Evolutionary conservation across 2,797 vertebrate species (phyloP).

Genomic region (Galaxias olidus): DNA sequence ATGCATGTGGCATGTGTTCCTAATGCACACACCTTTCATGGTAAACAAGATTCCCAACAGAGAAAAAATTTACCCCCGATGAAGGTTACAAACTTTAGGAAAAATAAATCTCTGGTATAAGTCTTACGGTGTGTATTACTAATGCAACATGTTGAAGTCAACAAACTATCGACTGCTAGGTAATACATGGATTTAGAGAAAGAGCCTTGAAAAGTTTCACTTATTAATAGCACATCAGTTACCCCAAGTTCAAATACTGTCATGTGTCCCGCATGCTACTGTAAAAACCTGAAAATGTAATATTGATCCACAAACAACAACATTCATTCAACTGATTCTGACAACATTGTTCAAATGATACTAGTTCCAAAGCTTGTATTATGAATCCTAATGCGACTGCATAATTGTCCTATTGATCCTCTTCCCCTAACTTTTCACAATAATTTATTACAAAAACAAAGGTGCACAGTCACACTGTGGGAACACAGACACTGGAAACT

Average conservation of each 20-base stretch:
- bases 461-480: constrained; percentile 40
- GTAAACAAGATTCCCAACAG: no score
- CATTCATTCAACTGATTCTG: constrained; percentile 67
- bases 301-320: constrained; percentile 60
- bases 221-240: constrained; percentile 7
- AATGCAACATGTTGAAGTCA: no score
- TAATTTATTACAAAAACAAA: constrained; percentile 70
- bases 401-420: constrained; percentile 70
- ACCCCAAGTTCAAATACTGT: constrained; percentile 1
- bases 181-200: no score
- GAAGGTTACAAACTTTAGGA: no score
- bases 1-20: no score
- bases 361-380: constrained; percentile 61
- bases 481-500: constrained; percentile 21
- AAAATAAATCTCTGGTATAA: no score
- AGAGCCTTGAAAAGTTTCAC: background rate
- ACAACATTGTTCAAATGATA: constrained; percentile 59
- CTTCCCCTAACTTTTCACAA: constrained; percentile 40
- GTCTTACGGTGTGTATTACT: no score
- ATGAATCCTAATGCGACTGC: constrained; percentile 68
- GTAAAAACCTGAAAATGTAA: constrained; percentile 55
- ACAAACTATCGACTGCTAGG: no score
- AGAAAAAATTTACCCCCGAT: no score
- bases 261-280: background rate
- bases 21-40: no score